Conservation (phyloP, 2,797 vertebrate species). For the Sibirionetta formosa region DNA sequence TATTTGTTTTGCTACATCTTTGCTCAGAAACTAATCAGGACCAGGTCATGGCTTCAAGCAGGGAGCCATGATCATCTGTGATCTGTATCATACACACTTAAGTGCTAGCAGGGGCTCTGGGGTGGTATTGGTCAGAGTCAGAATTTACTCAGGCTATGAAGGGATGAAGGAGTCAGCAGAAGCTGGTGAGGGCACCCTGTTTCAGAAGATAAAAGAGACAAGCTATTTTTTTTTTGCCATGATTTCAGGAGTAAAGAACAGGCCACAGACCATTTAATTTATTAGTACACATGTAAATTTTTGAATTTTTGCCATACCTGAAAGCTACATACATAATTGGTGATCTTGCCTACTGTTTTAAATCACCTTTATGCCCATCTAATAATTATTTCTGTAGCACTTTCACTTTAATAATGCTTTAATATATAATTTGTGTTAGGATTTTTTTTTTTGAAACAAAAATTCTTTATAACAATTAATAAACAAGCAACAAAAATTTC, state of each 20-base stretch:
- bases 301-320: neutral
- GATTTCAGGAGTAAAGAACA: neutral
- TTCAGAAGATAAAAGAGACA: neutral
- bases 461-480: neutral
- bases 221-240: rapidly evolving
- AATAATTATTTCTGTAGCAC: neutral
- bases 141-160: neutral
- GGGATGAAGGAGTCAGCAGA: neutral
- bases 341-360: neutral
- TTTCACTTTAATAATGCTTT: neutral
- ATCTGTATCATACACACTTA: neutral
- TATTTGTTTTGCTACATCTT: neutral
- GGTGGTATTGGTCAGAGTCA: neutral
- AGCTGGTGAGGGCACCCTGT: neutral
- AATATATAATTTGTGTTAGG: neutral
- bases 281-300: neutral
- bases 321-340: neutral
- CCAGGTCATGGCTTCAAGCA: neutral
- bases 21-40: neutral
- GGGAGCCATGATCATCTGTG: neutral
- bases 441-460: neutral
- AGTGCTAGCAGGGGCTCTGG: neutral
- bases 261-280: neutral
- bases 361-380: neutral
- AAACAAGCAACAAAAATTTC: neutral